Evolutionary conservation across 1,140 invertebrate species (phyloP), one percentile per base, ranked within the genome.

Genomic region (Protaetia brevitarsis): DNA sequence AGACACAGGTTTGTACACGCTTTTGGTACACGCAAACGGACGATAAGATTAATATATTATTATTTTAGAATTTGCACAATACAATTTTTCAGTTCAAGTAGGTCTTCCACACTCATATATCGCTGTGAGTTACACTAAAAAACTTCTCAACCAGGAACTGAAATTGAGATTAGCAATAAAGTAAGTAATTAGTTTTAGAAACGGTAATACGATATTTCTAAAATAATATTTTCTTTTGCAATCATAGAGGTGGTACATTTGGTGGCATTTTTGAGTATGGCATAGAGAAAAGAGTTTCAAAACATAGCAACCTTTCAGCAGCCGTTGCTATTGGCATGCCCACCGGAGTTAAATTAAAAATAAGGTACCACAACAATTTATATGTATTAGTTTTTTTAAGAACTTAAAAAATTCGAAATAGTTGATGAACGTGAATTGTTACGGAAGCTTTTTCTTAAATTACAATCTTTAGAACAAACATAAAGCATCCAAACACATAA

Each of bases 221-320:
- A 45, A 59, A 65, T 66, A 13, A 65, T 57, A n/a, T n/a, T n/a
- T n/a, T n/a, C n/a, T n/a, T n/a, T 69, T 68, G 56, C 59, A 28
- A 63, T 78, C 80, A 21, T 75, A 96, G 93, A 79, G 80, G 87
- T 67, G 95, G 95, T 16, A 93, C 93, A 5, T 91, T 95, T 78
- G 95, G 94, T 26, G 88, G 87, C 1, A 82, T 92, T 64, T 77
- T 95, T 0, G 94, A 97, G 77, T 97, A 96, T 77, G 94, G 94
- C 0, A 89, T 90, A 27, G 93, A 97, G 73, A 97, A 96, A 71
- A 95, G 93, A 79, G 85, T 98, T 11, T 95, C 95, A 0, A 87
- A 94, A 75, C 91, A 95, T 72, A 96, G 91, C 71, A 88, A 87
- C n/a, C 77, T 98, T 1, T 89, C 92, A 2, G 95, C 95, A 5